Evolutionary conservation across 2,113 vertebrate genomes (phyloP).

Genomic region (Hippopotamus amphibius): DNA sequence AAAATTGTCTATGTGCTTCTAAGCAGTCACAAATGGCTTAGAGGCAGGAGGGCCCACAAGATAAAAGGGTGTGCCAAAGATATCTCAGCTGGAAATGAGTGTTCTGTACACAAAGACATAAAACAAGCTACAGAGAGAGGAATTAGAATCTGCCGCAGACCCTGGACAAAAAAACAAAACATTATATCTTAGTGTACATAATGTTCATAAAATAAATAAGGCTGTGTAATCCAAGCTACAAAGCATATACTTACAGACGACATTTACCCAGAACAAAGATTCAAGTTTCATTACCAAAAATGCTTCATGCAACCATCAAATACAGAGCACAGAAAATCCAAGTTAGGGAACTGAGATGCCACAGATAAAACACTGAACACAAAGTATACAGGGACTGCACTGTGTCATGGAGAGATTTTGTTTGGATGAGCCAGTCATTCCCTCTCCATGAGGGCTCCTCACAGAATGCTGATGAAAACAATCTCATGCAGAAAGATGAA

Average conservation of each 20-base stretch:
- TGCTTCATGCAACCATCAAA: conserved; percentile 29
- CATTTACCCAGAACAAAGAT: conserved; percentile 57
- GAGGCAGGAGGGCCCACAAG: conserved; percentile 17
- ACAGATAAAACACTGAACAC: conserved; percentile 29
- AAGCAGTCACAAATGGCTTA: conserved; percentile 39
- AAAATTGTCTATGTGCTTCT: conserved; percentile 20
- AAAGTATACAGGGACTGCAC: not conserved
- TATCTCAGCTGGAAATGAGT: not conserved
- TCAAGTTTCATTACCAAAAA: conserved; percentile 63
- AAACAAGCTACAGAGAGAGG: not conserved
- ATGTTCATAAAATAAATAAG: conserved; percentile 21
- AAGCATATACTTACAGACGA: conserved; percentile 48
- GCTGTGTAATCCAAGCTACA: conserved; percentile 48
- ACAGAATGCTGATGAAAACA: not conserved
- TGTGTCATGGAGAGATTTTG: not conserved
- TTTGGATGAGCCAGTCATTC: not conserved
- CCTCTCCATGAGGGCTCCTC: not conserved
- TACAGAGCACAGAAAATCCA: conserved; percentile 18
- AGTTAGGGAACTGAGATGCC: not conserved
- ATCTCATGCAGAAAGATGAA: not conserved
- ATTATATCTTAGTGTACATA: conserved; percentile 47
- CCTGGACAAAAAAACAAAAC: conserved; percentile 25
- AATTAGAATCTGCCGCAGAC: conserved; percentile 33
- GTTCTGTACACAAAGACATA: not conserved
- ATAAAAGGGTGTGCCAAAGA: not conserved